A percentile compares a stretch with the other conserved stretches of the same genome.
phyloP scores from a whole-genome alignment of 2,888 invertebrate genomes.

The Holacanthella duospinosa region DNA sequence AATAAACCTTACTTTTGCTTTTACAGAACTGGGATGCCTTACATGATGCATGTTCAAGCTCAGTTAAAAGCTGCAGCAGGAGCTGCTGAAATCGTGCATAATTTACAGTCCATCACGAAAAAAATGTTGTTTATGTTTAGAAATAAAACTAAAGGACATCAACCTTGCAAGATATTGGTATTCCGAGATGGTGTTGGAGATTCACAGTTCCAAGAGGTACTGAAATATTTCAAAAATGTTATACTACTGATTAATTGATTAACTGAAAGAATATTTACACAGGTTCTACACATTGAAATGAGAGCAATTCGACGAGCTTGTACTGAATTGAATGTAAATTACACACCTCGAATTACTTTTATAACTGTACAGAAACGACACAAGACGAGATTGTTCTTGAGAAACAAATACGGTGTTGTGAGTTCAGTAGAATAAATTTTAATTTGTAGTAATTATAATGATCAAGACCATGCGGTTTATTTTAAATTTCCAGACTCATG shows the following conservation, averaged over 20 bases:
- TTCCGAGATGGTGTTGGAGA: constrained; percentile 42
- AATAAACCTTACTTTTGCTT: too few relatives aligned
- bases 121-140: constrained; percentile 1
- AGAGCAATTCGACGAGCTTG: constrained; percentile 45
- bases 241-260: neutral
- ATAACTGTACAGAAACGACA: constrained; percentile 53
- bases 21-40: constrained; percentile 25
- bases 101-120: constrained; percentile 1
- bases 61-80: constrained; percentile 17
- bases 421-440: neutral
- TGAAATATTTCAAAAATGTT: neutral
- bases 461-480: too few relatives aligned
- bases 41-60: constrained; percentile 28
- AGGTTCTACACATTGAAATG: constrained; percentile 36
- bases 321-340: constrained; percentile 46
- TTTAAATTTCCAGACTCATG: too few relatives aligned
- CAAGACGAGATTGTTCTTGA: constrained; percentile 45
- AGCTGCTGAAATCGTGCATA: constrained; percentile 14
- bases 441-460: too few relatives aligned
- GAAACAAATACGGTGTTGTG: constrained; percentile 46
- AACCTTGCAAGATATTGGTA: constrained; percentile 39
- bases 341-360: constrained; percentile 51
- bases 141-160: constrained; percentile 21
- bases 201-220: constrained; percentile 40
- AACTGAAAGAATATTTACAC: neutral